These are phyloP conservation scores for Spizaetus ornatus DNA, from an alignment of 2,113 vertebrate genomes.

Conservation along the genomic window DNA sequence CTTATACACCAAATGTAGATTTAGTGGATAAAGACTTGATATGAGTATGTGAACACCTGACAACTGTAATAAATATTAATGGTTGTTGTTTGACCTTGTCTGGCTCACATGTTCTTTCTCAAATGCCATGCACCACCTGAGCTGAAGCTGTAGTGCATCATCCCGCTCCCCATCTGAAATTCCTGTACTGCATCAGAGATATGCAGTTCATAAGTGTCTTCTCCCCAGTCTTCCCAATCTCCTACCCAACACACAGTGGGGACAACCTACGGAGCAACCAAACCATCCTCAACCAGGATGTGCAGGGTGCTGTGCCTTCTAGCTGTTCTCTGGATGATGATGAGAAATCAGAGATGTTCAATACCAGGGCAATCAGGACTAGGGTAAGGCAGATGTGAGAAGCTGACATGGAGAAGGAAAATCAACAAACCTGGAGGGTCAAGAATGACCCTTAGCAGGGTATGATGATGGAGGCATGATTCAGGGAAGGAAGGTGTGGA, in stretches of 20 bases:
- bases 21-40: background rate
- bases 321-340: background rate
- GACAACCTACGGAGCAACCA: background rate
- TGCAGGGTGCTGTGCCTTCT: background rate
- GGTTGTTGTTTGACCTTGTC: background rate
- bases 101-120: background rate
- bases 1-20: background rate
- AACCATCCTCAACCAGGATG: background rate
- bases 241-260: background rate
- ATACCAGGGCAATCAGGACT: background rate
- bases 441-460: background rate
- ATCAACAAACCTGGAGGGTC: background rate
- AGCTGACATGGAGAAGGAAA: background rate
- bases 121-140: background rate
- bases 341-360: background rate
- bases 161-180: background rate
- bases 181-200: background rate
- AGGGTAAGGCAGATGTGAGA: background rate
- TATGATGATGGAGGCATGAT: background rate
- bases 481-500: background rate
- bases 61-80: background rate
- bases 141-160: background rate
- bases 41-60: background rate
- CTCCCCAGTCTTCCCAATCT: background rate
- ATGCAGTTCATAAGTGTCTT: background rate